phyloP scores from a whole-genome alignment of 2,888 invertebrate species.

The Zaprionus obscuricornis region DNA sequence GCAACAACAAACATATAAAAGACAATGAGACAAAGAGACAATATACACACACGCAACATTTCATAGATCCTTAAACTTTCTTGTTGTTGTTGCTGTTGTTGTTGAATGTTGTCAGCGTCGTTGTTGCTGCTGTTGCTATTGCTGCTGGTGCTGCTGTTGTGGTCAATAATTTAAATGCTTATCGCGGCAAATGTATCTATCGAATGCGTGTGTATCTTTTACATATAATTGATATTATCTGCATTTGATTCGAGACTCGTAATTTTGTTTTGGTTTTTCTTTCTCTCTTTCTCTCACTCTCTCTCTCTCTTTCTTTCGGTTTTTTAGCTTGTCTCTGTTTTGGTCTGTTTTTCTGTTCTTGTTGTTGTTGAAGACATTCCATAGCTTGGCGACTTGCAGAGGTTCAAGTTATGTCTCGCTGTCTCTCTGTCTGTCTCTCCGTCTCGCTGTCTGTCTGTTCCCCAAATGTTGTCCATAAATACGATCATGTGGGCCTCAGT shows the following conservation, averaged over 20 bases:
- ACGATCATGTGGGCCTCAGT: constrained; percentile 1
- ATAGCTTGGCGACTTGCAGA: too few species aligned
- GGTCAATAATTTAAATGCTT: constrained; percentile 76
- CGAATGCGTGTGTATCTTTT: constrained; percentile 72
- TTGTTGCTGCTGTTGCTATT: constrained; percentile 16
- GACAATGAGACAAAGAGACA: constrained; percentile 9
- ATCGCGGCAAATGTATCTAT: constrained; percentile 67
- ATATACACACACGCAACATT: constrained; percentile 22
- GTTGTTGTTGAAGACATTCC: too few species aligned
- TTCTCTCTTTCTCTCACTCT: constrained; percentile 1
- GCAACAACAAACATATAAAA: constrained; percentile 2
- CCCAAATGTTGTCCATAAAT: not conserved
- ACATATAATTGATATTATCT: constrained; percentile 80
- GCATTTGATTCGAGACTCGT: constrained; percentile 68
- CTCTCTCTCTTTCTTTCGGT: constrained; percentile 8
- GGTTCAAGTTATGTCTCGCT: too few species aligned
- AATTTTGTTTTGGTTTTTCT: not conserved
- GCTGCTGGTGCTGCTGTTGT: constrained; percentile 25
- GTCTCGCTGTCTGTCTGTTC: not conserved
- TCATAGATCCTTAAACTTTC: constrained; percentile 39
- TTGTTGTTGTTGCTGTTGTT: not conserved
- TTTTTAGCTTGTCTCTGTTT: constrained; percentile 21
- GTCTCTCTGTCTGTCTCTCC: not conserved
- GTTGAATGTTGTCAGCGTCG: not conserved
- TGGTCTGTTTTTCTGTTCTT: too few species aligned